phyloP scores from a whole-genome alignment of 2,888 invertebrate genomes.

The Trypoxylon attenuatum region DNA sequence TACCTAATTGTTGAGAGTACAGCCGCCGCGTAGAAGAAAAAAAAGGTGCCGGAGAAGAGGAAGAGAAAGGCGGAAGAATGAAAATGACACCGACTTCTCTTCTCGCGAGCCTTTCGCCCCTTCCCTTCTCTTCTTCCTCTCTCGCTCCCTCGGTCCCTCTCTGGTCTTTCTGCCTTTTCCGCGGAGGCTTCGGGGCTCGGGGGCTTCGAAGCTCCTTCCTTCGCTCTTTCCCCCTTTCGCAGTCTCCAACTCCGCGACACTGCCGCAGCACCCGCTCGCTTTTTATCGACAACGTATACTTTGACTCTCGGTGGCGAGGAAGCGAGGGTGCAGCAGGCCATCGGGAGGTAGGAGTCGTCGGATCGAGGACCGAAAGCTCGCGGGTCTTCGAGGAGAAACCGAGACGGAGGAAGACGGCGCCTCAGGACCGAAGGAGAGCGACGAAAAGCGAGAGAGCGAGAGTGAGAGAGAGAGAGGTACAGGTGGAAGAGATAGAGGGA shows the following conservation, averaged over 20 bases:
- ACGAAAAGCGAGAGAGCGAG: not conserved
- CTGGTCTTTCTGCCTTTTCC: not conserved
- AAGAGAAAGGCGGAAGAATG: conserved; percentile 47
- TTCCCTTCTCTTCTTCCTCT: conserved; percentile 1
- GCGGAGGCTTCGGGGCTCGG: conserved; percentile 21
- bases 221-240: not conserved
- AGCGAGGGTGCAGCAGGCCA: not conserved
- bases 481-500: conserved; percentile 17
- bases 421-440: not conserved
- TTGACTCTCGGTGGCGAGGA: conserved; percentile 46
- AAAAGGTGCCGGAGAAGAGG: conserved; percentile 40
- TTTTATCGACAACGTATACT: conserved; percentile 58
- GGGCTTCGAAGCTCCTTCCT: too few relatives aligned
- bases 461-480: too few relatives aligned
- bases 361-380: conserved; percentile 3
- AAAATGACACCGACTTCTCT: conserved; percentile 59
- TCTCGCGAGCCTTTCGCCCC: conserved; percentile 43
- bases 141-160: not conserved
- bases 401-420: not conserved
- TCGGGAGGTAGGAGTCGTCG: not conserved
- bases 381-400: not conserved
- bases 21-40: conserved; percentile 41
- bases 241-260: not conserved
- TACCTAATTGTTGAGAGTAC: conserved; percentile 59
- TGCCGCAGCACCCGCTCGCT: conserved; percentile 46